Evolutionary conservation across 2,113 vertebrate genomes (phyloP), one percentile per base, ranked within the genome.

Genomic region (Epinephelus fuscoguttatus): DNA sequence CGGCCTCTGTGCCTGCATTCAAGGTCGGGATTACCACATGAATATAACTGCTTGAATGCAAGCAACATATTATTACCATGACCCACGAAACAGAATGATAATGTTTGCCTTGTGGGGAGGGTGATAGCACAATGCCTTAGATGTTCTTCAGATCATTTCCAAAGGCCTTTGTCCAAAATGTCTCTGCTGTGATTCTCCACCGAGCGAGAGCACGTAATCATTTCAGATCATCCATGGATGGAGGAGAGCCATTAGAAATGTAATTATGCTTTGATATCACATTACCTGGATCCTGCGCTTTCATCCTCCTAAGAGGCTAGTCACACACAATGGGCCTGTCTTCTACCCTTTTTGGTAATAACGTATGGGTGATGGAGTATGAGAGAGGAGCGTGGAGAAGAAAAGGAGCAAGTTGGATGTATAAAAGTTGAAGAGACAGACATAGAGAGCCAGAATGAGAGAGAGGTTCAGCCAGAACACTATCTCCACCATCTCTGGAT

Each of bases 191-290:
- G 49, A 75, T 88, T 86, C 79, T 62, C 33, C 37, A 50, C 40
- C 27, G 52, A 84, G 82, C 33, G 0, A 77, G 30, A 67, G 70
- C 76, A 40, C 27, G n/a, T 78, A 64, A 81, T 81, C 37, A n/a
- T 84, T 70, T 86, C 52, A 82, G 77, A 81, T 82, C 74, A 71
- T 70, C 80, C 80, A 50, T 47, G 80, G 80, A 88, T 84, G 87
- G 76, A 63, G 37, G 76, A 63, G 37, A 86, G 80, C 87, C 61
- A 37, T 81, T 86, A 75, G 68, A 88, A 81, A 86, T 88, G 52
- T 78, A 85, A 91, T 90, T 89, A 84, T 74, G 71, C 86, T 89
- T 70, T 83, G 79, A 89, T 82, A 85, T 92, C 81, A 53, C 78
- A 89, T 91, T 91, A 85, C 84, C 87, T 83, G 75, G 70, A 81